Conservation (phyloP, 1,140 invertebrate species). For the Euwallacea similis region DNA sequence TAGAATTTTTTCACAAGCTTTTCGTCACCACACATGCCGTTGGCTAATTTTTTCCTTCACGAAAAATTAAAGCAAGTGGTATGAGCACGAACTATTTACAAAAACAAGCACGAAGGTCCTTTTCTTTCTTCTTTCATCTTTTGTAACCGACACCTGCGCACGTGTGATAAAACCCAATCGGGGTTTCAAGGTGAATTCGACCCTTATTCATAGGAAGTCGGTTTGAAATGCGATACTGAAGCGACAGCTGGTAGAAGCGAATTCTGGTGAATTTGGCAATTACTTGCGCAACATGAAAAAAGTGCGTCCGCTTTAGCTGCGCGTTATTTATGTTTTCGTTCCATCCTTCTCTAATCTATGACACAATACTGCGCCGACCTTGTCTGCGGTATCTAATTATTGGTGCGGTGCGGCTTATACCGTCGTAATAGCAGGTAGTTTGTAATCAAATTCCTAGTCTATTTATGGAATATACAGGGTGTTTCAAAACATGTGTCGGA, state of each 20-base stretch:
- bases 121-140: constrained; percentile 5
- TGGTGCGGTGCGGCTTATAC: not conserved
- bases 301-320: no score
- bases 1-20: no score
- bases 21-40: no score
- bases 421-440: not conserved
- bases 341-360: not conserved
- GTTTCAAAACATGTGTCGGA: no score
- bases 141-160: not conserved
- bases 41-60: no score
- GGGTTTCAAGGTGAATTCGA: constrained; percentile 2
- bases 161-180: not conserved
- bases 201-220: no score
- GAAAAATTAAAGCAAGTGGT: no score
- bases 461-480: not conserved
- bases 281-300: no score
- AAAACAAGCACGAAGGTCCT: not conserved
- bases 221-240: no score
- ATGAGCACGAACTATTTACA: no score
- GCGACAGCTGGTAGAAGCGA: no score
- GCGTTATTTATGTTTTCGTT: not conserved
- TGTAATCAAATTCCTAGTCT: not conserved
- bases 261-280: no score
- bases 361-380: not conserved
- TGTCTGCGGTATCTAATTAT: not conserved